Evolutionary conservation across 1,140 invertebrate species (phyloP), one percentile per base, ranked within the genome.

Genomic region (Drosophila bipectinata): DNA sequence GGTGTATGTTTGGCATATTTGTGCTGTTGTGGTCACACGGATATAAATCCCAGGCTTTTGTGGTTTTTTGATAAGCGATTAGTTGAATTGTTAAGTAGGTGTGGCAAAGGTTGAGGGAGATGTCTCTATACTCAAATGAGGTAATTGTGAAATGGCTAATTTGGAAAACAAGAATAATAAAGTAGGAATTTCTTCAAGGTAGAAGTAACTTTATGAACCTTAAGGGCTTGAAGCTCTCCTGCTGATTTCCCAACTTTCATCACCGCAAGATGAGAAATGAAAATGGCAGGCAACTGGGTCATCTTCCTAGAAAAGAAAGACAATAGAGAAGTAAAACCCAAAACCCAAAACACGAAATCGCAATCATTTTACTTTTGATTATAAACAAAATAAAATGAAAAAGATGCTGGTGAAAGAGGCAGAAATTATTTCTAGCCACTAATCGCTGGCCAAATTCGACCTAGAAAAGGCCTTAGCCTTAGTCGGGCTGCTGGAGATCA

Each of bases 291-390:
- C 82, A 85, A 85, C 64, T 85, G 78, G 82, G 82, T 85, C 82
- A 82, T 63, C 59, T 75, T 68, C 55, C 54, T 64, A 44, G 68
- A 73, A 71, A 71, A 68, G 66, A 81, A 53, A 59, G 58, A 58
- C 61, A 61, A 61, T 47, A 37, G 9, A 56, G 37, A 51, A 59
- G 48, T 30, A 53, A 34, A 81, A 60, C 41, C 14, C 39, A 41
- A 72, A 72, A 74, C 80, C 80, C 53, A 75, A 88, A 79, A 88
- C 82, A 87, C 79, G 83, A 76, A 78, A 67, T 69, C 56, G 83
- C 83, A 88, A 87, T 87, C 83, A 87, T 87, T 87, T 79, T 87
- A 87, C 82, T 87, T 87, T 85, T 85, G 83, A 85, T 82, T 87
- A 88, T 85, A 82, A 85, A 84, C 72, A 85, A 73, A 76, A 76